Evolutionary conservation across 2,888 invertebrate species (phyloP).

Genomic region (Bhutanitis thaidina): DNA sequence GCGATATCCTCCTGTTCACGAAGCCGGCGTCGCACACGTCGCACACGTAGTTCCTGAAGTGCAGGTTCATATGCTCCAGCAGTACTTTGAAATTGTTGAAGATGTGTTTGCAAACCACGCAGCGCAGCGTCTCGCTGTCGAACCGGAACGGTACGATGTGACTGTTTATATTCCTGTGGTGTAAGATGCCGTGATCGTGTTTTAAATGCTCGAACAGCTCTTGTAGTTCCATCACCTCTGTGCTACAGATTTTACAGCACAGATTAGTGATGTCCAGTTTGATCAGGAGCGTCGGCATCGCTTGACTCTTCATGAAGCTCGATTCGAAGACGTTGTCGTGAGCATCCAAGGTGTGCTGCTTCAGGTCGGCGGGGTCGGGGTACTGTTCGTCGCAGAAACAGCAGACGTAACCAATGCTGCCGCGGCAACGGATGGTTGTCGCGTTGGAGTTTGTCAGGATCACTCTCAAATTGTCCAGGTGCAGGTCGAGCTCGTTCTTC

Average conservation of each 20-base stretch:
- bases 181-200: conserved; percentile 30
- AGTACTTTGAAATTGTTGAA: conserved; percentile 44
- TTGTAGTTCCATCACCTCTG: conserved; percentile 26
- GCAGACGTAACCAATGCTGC: conserved; percentile 47
- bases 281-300: conserved; percentile 17
- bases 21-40: conserved; percentile 44
- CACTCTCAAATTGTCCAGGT: conserved; percentile 50
- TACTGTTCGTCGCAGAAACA: conserved; percentile 56
- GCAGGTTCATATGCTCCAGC: conserved; percentile 47
- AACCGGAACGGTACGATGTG: conserved; percentile 48
- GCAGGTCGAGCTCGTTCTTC: conserved; percentile 46
- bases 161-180: conserved; percentile 34
- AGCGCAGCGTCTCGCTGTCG: conserved; percentile 33
- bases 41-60: conserved; percentile 47
- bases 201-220: conserved; percentile 36
- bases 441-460: conserved; percentile 47
- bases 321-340: conserved; percentile 39
- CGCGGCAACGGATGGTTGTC: conserved; percentile 48
- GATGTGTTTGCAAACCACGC: conserved; percentile 38
- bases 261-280: conserved; percentile 30
- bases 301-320: conserved; percentile 35
- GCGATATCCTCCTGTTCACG: conserved; percentile 38
- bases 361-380: conserved; percentile 43
- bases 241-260: conserved; percentile 23
- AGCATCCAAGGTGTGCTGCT: conserved; percentile 38